Percentiles rank a stretch among this genome's conserved stretches.
phyloP scores from a whole-genome alignment of 2,113 vertebrate genomes.

The Corythoichthys haematopterus region DNA sequence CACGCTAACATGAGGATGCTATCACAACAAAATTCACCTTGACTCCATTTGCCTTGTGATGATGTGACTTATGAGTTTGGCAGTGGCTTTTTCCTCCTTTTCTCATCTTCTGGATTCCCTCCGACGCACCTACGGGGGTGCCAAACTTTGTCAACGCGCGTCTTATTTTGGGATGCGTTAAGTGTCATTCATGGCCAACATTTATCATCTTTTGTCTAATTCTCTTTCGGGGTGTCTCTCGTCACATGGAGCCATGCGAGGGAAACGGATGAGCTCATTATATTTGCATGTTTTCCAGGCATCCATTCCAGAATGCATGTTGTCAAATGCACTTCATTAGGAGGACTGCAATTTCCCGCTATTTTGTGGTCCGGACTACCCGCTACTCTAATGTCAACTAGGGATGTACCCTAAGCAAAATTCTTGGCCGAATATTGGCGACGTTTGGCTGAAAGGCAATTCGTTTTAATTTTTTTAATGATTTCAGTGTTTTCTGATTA shows the following conservation, averaged over 20 bases:
- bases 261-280: conserved; percentile 27
- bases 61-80: conserved; percentile 32
- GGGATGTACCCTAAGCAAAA: no score
- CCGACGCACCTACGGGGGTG: conserved; percentile 37
- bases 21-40: conserved; percentile 18
- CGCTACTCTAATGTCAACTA: background rate
- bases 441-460: no score
- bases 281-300: conserved; percentile 16
- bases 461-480: no score
- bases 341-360: background rate
- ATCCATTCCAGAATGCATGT: conserved; percentile 12
- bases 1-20: background rate
- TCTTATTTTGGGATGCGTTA: conserved; percentile 12
- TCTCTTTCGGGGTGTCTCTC: conserved; percentile 18
- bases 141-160: conserved; percentile 24
- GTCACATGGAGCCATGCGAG: conserved; percentile 14
- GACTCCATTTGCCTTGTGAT: conserved; percentile 1
- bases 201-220: conserved; percentile 15
- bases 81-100: conserved; percentile 4
- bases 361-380: background rate
- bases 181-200: background rate
- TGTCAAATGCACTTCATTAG: background rate
- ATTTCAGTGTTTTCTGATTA: no score
- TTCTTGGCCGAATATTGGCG: no score
- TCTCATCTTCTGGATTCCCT: conserved; percentile 25